A percentile compares a stretch with the other conserved stretches of the same genome.
Conservation (phyloP, 2,888 invertebrate species). For the Heliconius erato region DNA sequence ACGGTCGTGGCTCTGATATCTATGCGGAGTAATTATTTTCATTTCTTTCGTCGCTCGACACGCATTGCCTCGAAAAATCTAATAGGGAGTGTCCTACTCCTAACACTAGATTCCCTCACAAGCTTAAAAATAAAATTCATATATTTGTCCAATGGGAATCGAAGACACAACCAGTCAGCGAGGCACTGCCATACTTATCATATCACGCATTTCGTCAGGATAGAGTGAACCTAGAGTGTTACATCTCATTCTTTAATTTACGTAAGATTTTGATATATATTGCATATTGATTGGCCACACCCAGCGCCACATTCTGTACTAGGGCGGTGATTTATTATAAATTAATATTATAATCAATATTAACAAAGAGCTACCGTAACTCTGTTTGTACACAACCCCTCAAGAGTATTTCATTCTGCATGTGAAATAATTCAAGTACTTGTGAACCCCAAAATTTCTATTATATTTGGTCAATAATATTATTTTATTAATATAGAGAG, state of each 20-base stretch:
- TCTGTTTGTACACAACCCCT: conserved; percentile 1
- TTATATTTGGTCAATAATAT: conserved; percentile 23
- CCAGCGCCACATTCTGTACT: background rate
- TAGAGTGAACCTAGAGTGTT: no score
- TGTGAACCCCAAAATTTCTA: conserved; percentile 16
- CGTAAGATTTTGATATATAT: background rate
- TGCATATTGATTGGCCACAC: no score
- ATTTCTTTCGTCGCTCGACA: background rate
- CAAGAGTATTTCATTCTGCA: conserved; percentile 22
- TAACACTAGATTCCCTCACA: background rate
- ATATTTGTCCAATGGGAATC: no score
- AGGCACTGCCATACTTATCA: no score
- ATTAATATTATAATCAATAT: conserved; percentile 7
- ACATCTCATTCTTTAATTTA: no score
- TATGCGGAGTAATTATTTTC: no score
- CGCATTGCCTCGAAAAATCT: background rate
- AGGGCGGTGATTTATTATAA: background rate
- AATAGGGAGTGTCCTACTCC: background rate
- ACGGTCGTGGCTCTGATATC: no score
- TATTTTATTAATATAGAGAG: background rate
- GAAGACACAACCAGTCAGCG: no score
- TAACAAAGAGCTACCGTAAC: background rate
- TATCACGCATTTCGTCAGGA: no score
- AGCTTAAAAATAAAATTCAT: no score
- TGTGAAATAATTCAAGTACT: conserved; percentile 21